Evolutionary conservation across 2,113 vertebrate genomes (phyloP).

Genomic region (Hydropotes inermis): DNA sequence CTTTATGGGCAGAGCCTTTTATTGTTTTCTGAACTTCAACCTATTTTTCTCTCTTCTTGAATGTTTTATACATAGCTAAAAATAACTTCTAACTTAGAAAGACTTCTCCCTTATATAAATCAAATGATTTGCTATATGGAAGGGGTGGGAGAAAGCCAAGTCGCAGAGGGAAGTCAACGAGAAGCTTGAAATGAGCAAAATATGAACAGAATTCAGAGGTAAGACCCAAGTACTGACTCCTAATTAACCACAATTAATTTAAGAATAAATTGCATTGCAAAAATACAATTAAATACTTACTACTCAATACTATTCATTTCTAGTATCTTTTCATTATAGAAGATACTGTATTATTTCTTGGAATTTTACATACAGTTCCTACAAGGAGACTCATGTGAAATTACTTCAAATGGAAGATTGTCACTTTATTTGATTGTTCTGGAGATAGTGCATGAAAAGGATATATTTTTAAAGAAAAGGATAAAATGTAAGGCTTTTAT

Average conservation of each 20-base stretch:
- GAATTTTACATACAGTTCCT: background rate
- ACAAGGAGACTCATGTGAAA: background rate
- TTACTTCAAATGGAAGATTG: background rate
- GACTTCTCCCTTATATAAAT: slow-evolving; percentile 26
- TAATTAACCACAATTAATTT: background rate
- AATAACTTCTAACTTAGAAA: slow-evolving; percentile 41
- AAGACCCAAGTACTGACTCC: background rate
- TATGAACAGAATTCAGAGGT: background rate
- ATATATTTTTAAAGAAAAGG: background rate
- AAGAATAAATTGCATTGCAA: background rate
- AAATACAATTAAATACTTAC: background rate
- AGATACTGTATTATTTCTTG: background rate
- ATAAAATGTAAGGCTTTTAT: background rate
- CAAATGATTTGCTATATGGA: background rate
- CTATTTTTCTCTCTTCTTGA: slow-evolving; percentile 47
- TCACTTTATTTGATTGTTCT: background rate
- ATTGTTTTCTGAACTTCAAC: slow-evolving; percentile 43
- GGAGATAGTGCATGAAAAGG: background rate
- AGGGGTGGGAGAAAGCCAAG: background rate
- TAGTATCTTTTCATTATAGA: background rate
- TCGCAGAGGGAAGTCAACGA: background rate
- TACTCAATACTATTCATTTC: background rate
- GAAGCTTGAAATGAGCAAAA: background rate
- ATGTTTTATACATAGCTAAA: slow-evolving; percentile 61
- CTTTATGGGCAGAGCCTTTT: slow-evolving; percentile 25